Percentiles rank a stretch among this genome's conserved stretches.
phyloP scores from a whole-genome alignment of 1,140 invertebrate species.

The Antheraea pernyi region DNA sequence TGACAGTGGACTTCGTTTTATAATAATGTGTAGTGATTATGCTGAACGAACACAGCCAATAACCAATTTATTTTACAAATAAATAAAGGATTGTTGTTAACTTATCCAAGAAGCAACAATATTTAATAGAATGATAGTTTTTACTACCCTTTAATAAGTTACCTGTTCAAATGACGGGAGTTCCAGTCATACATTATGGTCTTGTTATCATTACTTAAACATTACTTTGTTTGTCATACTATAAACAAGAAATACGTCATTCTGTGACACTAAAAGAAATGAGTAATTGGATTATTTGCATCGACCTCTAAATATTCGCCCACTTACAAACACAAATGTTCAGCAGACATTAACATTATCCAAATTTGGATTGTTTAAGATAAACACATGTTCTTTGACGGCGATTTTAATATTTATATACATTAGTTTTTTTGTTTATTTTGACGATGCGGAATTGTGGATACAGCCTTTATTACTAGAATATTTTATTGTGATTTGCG shows the following conservation, averaged over 20 bases:
- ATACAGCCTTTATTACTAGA: slow-evolving; percentile 12
- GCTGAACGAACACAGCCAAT: too few relatives aligned
- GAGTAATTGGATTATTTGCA: slow-evolving; percentile 2
- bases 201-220: too few relatives aligned
- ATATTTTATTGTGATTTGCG: slow-evolving; percentile 15
- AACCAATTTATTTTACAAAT: too few relatives aligned
- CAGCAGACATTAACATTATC: slow-evolving; percentile 20
- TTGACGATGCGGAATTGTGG: slow-evolving; percentile 25
- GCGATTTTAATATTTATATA: neutral
- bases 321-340: slow-evolving; percentile 24
- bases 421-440: neutral
- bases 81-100: too few relatives aligned
- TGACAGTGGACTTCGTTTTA: too few relatives aligned
- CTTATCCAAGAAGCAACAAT: too few relatives aligned
- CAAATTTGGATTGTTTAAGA: slow-evolving; percentile 15
- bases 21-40: too few relatives aligned
- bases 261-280: slow-evolving; percentile 16
- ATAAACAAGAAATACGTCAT: neutral
- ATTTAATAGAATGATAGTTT: too few relatives aligned
- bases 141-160: too few relatives aligned
- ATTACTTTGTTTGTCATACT: neutral
- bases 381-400: neutral
- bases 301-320: slow-evolving; percentile 20
- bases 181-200: too few relatives aligned
- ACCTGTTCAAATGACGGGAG: too few relatives aligned